Base-by-base conservation (phyloP, 2,888 invertebrate genomes). In the Pollenia griseotomentosa region DNA sequence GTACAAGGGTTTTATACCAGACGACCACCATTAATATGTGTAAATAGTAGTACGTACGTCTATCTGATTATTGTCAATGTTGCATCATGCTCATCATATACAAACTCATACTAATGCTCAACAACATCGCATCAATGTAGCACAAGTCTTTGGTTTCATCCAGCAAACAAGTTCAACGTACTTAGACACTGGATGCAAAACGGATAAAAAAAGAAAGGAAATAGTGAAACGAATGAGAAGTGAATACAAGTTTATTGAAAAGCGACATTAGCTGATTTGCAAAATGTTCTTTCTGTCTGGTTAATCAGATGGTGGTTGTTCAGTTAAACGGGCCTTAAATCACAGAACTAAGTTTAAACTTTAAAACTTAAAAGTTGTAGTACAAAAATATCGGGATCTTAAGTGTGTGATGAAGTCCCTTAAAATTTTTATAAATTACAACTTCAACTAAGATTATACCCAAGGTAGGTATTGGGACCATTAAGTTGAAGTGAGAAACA, bases 101-200 rank as follows among this genome's bases (percentile, higher is more conserved):
- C n/a, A 9, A 42, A n/a, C 7, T 59, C 14, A 59, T 33, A 53
- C 23, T 55, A 44, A 73, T 73, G 57, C 11, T 44, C 73, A 44
- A 44, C 61, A 68, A 14, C 57, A 44, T 51, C 14, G n/a, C 68
- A 61, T 70, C 61, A 61, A 70, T 79, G 61, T 53, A 16, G 19
- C 19, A 61, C 51, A 61, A 55, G 53, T 42, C 61, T 53, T 63
- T 63, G 61, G 23, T 63, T 71, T 53, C 12, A 48, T 46, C 63
- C 55, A 9, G 23, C 33, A 5, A 48, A 83, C 74, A 78, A 79
- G 86, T 86, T 86, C 86, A 86, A 82, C 78, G 86, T 74, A 68
- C 85, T 82, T 48, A 53, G 14, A 48, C 23, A 44, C 33, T 33
- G 40, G 40, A 70, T 23, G 2, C 9, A 55, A 11, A 46, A 55